Percentiles rank a stretch among this genome's conserved stretches.
phyloP scores from a whole-genome alignment of 2,113 vertebrate species.

The Corythaixoides concolor region DNA sequence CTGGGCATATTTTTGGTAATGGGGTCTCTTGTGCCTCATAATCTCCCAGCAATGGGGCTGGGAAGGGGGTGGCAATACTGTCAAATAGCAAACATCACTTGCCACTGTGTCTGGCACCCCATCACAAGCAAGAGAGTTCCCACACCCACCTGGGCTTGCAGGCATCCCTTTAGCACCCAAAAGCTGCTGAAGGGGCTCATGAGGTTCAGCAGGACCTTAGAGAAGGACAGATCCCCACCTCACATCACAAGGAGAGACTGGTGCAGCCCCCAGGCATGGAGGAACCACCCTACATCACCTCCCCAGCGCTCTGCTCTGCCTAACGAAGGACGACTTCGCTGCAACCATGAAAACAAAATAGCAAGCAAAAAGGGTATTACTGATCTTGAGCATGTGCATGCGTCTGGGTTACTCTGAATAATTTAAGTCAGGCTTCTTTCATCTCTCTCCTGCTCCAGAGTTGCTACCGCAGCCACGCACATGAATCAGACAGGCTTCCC shows the following conservation, averaged over 20 bases:
- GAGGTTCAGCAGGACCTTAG: not conserved
- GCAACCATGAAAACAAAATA: rapidly evolving
- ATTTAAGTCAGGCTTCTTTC: slow-evolving; percentile 32
- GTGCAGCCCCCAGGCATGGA: not conserved
- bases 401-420: slow-evolving; percentile 13
- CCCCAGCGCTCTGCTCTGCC: not conserved
- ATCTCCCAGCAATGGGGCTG: not conserved
- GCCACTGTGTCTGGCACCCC: not conserved
- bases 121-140: rapidly evolving
- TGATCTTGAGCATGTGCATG: not conserved
- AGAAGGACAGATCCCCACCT: not conserved
- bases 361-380: not conserved
- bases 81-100: not conserved
- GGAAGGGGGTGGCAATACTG: not conserved
- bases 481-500: not conserved
- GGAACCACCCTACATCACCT: not conserved
- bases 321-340: not conserved
- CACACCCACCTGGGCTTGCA: not conserved
- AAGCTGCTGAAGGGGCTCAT: not conserved
- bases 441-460: not conserved
- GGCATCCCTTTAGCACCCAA: not conserved
- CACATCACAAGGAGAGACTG: rapidly evolving
- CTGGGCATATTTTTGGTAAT: not conserved
- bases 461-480: not conserved
- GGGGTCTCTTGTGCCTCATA: not conserved